Conservation (phyloP, 2,797 vertebrate species). For the Phyllotis vaccarum region DNA sequence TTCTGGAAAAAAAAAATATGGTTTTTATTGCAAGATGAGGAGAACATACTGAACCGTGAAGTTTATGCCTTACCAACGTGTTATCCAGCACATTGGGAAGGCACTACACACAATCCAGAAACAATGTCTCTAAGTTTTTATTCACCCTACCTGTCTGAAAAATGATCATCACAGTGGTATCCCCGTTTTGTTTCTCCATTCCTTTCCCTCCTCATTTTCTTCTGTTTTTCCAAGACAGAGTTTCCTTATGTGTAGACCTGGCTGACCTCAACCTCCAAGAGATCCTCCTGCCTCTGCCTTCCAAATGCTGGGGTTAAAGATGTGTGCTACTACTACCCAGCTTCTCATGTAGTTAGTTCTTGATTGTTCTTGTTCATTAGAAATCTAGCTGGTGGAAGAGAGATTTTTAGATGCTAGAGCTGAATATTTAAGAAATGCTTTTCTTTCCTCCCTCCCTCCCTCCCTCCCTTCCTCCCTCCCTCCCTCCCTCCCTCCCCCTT, state of each 20-base stretch:
- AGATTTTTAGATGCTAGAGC: neutral
- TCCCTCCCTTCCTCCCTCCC: too few species aligned
- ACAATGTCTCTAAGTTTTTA: neutral
- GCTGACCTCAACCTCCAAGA: neutral
- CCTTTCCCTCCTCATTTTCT: neutral
- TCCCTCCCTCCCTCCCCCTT: too few species aligned
- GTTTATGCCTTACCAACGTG: neutral
- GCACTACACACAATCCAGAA: neutral
- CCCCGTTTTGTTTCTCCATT: neutral
- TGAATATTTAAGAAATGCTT: constrained; percentile 12
- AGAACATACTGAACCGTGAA: neutral
- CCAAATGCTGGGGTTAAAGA: neutral
- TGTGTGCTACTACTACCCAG: neutral
- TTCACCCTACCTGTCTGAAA: neutral
- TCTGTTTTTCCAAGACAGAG: neutral
- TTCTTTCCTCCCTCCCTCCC: too few species aligned
- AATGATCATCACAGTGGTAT: neutral
- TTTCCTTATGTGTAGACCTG: neutral
- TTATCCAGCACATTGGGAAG: neutral
- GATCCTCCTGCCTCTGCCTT: neutral
- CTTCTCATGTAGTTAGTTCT: neutral
- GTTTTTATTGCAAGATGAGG: neutral
- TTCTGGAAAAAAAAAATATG: neutral
- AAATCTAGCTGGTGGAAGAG: neutral
- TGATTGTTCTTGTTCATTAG: neutral